Base-by-base conservation (phyloP, 1,140 invertebrate species). In the Brachionus sp. region DNA sequence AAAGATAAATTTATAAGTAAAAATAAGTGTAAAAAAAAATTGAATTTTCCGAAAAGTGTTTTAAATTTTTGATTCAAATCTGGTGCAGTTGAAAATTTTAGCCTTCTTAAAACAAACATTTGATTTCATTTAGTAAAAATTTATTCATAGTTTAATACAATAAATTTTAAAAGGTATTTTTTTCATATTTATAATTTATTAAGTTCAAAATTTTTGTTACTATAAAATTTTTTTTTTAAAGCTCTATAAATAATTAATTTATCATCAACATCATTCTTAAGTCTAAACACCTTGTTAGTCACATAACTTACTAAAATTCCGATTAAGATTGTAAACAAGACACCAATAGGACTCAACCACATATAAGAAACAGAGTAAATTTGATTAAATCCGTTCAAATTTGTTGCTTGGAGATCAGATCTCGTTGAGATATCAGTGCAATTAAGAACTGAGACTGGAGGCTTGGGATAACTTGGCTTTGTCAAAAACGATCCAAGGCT, bases 291-390 rank as follows among this genome's bases (percentile, higher is more conserved):
- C n/a, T 73, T 73, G 10, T 92, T 92, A 5, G 93, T 93, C 0
- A 92, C 84, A 1, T 92, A 89, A 62, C 93, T 94, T 1, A 94
- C 91, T 0, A 92, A 37, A 35, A 93, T 86, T 1, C 94, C 94
- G 12, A 93, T 88, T 3, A 93, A 84, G 33, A 85, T 82, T 44
- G 84, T 83, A 4, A 84, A 84, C 3, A 95, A 88, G 0, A 94
- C 94, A 0, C 92, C 94, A n/a, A 94, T 91, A 33, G 91, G 91
- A n/a, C 92, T 92, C 75, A 93, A 92, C 86, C 94, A 93, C 92
- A 94, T 91, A 86, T 96, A 97, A 0, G 95, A 96, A 12, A 97
- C 90, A 83, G 92, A 90, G 86, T 94, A 93, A 12, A 93, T 86
- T 62, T 42, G 6, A 66, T 80, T 12, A 44, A 80, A 80, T 23